These are phyloP conservation scores for Ganaspis sp. DNA, from an alignment of 1,140 invertebrate genomes.

Conservation along the genomic window DNA sequence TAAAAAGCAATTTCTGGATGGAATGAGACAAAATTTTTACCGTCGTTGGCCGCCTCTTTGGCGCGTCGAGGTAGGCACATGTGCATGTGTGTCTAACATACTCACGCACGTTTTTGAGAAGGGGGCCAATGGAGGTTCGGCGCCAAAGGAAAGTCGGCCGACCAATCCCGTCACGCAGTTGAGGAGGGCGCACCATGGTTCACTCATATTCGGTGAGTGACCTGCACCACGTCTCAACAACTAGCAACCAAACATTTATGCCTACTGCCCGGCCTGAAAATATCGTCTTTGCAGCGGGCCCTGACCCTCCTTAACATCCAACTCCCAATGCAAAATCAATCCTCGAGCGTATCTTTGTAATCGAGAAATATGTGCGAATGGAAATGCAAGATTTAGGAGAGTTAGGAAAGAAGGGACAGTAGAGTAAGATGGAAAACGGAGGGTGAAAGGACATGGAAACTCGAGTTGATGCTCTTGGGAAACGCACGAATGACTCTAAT, in stretches of 20 bases:
- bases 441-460: background rate
- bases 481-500: conserved; percentile 5
- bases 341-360: conserved; percentile 43
- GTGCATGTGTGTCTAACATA: conserved; percentile 3
- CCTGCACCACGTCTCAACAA: conserved; percentile 69
- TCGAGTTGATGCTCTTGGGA: conserved; percentile 9
- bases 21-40: conserved; percentile 20
- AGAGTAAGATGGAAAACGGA: conserved; percentile 18
- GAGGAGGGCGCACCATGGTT: conserved; percentile 51
- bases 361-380: background rate
- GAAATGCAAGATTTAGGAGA: background rate
- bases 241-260: conserved; percentile 70
- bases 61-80: conserved; percentile 45
- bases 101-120: conserved; percentile 45
- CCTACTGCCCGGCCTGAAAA: conserved; percentile 73
- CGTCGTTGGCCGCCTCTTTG: conserved; percentile 39
- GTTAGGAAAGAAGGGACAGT: background rate
- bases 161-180: conserved; percentile 25
- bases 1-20: background rate
- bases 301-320: conserved; percentile 71
- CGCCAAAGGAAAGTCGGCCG: conserved; percentile 46
- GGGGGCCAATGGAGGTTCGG: conserved; percentile 49
- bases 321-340: conserved; percentile 58
- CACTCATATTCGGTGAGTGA: conserved; percentile 75
- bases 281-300: conserved; percentile 64